Base-by-base conservation (phyloP, 2,797 vertebrate species). In the Myotis findleyi region DNA sequence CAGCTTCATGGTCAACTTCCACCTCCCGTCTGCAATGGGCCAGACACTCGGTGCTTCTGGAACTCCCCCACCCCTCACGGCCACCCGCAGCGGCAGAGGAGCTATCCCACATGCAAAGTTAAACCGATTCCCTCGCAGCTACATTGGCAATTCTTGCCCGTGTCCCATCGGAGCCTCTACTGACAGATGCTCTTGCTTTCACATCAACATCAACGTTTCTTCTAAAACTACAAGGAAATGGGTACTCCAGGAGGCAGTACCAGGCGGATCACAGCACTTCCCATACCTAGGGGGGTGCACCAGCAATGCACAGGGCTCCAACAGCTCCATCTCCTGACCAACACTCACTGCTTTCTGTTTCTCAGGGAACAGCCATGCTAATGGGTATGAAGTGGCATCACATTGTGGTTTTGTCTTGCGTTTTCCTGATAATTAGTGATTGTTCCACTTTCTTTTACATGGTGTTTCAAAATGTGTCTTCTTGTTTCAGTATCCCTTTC, bases 391-490 rank as follows among this genome's bases (percentile, higher is more conserved):
- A 53, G 9, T 75, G 33, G 20, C n/a, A 47, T 30, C 75, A 75
- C n/a, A 9, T 6, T 55, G 59, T 44, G 16, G 27, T 69, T 88
- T 84, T 83, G 41, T 59, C 53, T 25, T 49, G 12, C 71, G 73
- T 30, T 72, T 82, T 71, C 53, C 86, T 80, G 59, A 47, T 41
- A 17, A 87, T 44, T 80, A 55, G 27, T 38, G 53, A 71, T 20
- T 73, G 49, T 18, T 64, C 27, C 82, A 85, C 77, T 76, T 92
- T 87, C 72, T 87, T 90, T 92, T 76, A 75, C 66, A 77, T 38
- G 38, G 13, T 77, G 5, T 81, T 91, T 89, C 51, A 53, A 85
- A 90, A 57, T 59, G 17, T 5, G 10, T 77, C 44, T 93, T 75
- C 36, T 69, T 82, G 66, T 86, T 80, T 84, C 87, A 49, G 47